Evolutionary conservation across 2,888 invertebrate genomes (phyloP).

Genomic region (Dromius quadrimaculatus): DNA sequence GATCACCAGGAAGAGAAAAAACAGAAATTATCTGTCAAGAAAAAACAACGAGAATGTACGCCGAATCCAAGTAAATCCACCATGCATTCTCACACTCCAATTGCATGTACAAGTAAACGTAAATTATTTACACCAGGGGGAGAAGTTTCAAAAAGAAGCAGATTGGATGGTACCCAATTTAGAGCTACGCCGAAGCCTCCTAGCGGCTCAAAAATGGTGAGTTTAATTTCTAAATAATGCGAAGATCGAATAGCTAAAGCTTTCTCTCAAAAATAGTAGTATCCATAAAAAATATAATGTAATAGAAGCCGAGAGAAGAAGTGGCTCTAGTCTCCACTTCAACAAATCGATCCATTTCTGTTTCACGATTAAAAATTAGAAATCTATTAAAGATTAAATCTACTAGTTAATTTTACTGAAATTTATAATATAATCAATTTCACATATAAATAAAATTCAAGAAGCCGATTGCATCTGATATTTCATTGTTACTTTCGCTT

Average conservation of each 20-base stretch:
- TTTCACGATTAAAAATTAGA: no score
- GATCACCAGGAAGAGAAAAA: conserved; percentile 72
- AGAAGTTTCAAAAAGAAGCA: conserved; percentile 22
- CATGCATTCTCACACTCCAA: conserved; percentile 40
- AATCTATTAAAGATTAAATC: no score
- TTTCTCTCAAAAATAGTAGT: no score
- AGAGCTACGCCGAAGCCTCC: background rate
- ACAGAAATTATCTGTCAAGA: conserved; percentile 70
- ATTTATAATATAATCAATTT: no score
- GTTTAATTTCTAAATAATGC: background rate
- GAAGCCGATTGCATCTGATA: no score
- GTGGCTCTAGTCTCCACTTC: no score
- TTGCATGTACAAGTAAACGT: conserved; percentile 22
- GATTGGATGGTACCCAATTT: conserved; percentile 1
- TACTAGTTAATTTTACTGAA: background rate
- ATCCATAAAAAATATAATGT: no score
- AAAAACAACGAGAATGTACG: conserved; percentile 62
- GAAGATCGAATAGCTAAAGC: no score
- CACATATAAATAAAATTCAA: no score
- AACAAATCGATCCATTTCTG: no score
- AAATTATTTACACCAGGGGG: conserved; percentile 18
- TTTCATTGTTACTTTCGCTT: no score
- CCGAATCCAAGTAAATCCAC: conserved; percentile 54
- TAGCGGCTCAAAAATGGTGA: conserved; percentile 14
- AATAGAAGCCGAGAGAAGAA: no score